Evolutionary conservation across 30 jellyfish, hydroid and myxozoan species (phyloP).

Genomic region (Phacellophora camtschatica): DNA sequence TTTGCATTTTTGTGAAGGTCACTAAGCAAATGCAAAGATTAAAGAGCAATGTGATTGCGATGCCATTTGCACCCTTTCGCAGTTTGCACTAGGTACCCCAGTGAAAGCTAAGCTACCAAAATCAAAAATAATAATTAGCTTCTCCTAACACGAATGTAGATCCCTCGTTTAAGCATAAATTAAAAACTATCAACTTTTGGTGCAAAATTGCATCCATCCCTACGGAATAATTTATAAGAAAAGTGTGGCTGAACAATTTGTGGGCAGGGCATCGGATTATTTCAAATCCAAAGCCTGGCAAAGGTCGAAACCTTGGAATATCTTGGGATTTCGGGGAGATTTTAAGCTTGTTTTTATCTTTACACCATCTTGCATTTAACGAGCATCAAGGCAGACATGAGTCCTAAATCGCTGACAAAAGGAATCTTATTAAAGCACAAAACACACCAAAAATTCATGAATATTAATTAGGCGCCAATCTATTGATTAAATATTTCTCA

Average conservation of each 20-base stretch:
- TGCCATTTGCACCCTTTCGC: too few relatives aligned
- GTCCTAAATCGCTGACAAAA: constrained; percentile 5
- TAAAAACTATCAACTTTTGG: too few relatives aligned
- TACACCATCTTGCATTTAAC: constrained; percentile 8
- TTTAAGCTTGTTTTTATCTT: not conserved
- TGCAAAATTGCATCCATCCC: too few relatives aligned
- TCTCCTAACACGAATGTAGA: too few relatives aligned
- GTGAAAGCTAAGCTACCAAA: too few relatives aligned
- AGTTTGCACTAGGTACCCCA: too few relatives aligned
- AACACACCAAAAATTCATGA: constrained; percentile 21
- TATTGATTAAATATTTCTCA: constrained; percentile 5
- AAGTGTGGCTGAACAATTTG: not conserved
- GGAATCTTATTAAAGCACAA: constrained; percentile 22
- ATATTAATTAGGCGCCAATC: constrained; percentile 38
- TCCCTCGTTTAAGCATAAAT: too few relatives aligned
- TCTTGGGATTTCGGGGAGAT: not conserved
- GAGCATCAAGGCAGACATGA: constrained; percentile 18
- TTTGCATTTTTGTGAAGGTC: too few relatives aligned
- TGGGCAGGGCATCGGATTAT: not conserved
- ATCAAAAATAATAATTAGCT: too few relatives aligned
- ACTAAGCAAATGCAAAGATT: too few relatives aligned
- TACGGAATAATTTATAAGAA: not conserved
- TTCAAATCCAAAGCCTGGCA: not conserved
- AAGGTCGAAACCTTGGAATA: not conserved
- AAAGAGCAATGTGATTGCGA: too few relatives aligned